Evolutionary conservation across 2,797 vertebrate species (phyloP), one percentile per base, ranked within the genome.

Genomic region (Enteromius fasciolatus): DNA sequence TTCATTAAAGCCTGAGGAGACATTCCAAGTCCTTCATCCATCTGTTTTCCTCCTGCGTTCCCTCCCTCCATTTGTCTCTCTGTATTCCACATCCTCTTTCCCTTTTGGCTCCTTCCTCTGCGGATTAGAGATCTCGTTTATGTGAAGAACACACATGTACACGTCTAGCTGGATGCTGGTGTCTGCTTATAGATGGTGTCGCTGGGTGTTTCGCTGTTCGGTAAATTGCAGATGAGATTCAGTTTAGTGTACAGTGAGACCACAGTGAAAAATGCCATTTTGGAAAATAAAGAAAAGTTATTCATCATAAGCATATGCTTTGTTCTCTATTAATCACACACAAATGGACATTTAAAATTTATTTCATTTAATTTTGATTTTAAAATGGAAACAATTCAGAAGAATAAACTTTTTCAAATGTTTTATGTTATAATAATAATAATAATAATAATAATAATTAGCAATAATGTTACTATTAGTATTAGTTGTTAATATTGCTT

Each of bases 1-100:
- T 86, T 87, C 80, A 87, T 87, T 86, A 83, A 70, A 85, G 46
- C 79, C 81, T 7, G 36, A 48, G 68, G 75, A 83, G 78, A 82
- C 70, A 70, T 84, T 76, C 52, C 23, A 28, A 81, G 74, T 77
- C 83, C 74, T 84, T 68, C 69, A 66, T 70, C 76, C 59, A 63
- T 82, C 75, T 72, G 74, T 79, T 64, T 68, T 77, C 76, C 48
- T 70, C 50, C 23, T 48, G 59, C 18, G 9, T n/a, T 82, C 54
- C 72, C 82, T 52, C 44, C 72, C 59, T 64, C 41, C 44, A 25
- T 79, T 66, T 84, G 31, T 85, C 76, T 78, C 41, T 79, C 63
- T 39, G 48, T 67, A 18, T 74, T 74, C 50, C 61, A 84, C 77
- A 74, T 80, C 77, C 69, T 52, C 61, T 80, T 59, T 20, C 17